Evolutionary conservation across 2,113 vertebrate genomes (phyloP), one percentile per base, ranked within the genome.

Genomic region (Drymodes brunneopygia): DNA sequence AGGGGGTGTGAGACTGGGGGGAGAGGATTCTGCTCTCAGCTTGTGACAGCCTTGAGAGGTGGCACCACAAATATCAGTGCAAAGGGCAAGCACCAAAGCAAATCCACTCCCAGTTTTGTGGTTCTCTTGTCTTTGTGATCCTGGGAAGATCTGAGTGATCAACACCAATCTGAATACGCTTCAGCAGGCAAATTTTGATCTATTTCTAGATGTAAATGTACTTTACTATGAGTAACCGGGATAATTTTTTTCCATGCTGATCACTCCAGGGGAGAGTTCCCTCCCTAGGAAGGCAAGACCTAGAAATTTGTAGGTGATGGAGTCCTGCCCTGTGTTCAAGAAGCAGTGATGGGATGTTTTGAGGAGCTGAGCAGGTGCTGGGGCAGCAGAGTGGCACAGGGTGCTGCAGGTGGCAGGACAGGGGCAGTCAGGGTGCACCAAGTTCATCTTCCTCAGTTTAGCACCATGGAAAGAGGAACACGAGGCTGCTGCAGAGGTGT

Each of bases 401-500:
- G 21, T 50, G 13, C 20, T 64, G 62, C 29, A 53, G 72, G 58
- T 24, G 15, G 38, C 57, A 50, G 66, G 27, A 17, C 36, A 33
- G 38, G 45, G 38, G 11, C 48, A 56, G 4, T 5, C 62, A 31
- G 42, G 12, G 8, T 1, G 38, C 35, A 64, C 40, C 2, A 0
- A 13, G 31, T 33, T 48, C 13, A 12, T 44, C 58, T 21, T 22
- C n/a, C 25, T 44, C 64, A 1, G 0, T 47, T 79, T 90, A 65
- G 36, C 60, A 62, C 36, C 10, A 10, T 15, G 36, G 58, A 29
- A 92, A 25, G 61, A 72, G 60, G 72, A 86, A 3, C 45, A 25
- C 0, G 0, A 15, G 45, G 60, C 24, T 91, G 33, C 42, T 65
- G 33, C 16, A 29, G 17, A 54, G 0, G 28, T 40, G 48, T 81